A percentile compares a stretch with the other conserved stretches of the same genome.
Evolutionary conservation across 2,888 invertebrate species (phyloP).

Genomic region (Encarsia formosa): DNA sequence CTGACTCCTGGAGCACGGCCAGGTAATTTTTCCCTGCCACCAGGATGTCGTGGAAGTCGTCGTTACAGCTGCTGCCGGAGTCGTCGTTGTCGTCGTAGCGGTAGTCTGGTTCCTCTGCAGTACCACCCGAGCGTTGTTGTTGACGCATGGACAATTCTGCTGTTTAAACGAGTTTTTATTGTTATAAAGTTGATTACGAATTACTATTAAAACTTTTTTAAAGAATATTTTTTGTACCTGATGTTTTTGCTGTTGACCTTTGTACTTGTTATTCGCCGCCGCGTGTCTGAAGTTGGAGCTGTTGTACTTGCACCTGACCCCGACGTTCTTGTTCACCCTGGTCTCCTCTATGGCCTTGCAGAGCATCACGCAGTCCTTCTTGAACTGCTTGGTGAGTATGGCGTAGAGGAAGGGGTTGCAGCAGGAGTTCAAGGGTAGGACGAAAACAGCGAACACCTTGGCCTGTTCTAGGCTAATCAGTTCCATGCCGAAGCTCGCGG

Average conservation of each 20-base stretch:
- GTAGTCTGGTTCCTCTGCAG: slow-evolving; percentile 52
- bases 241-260: not conserved
- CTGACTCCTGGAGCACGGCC: slow-evolving; percentile 48
- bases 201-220: too few species aligned
- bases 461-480: slow-evolving; percentile 91
- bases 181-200: too few species aligned
- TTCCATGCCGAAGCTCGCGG: slow-evolving; percentile 87
- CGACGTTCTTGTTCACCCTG: slow-evolving; percentile 81
- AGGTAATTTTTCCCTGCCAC: slow-evolving; percentile 50
- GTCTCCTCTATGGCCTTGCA: slow-evolving; percentile 96
- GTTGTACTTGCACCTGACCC: slow-evolving; percentile 71
- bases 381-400: slow-evolving; percentile 95
- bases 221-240: too few species aligned
- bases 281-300: slow-evolving; percentile 81
- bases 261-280: slow-evolving; percentile 8
- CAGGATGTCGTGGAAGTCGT: slow-evolving; percentile 23
- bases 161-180: too few species aligned
- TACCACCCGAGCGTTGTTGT: slow-evolving; percentile 34
- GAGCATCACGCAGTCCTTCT: slow-evolving; percentile 92
- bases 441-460: slow-evolving; percentile 93
- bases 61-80: not conserved
- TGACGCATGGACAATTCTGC: slow-evolving; percentile 22
- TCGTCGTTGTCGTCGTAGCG: not conserved
- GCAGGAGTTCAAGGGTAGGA: slow-evolving; percentile 92
- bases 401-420: slow-evolving; percentile 98